Conservation (phyloP, 2,888 invertebrate species). For the Helicoverpa assulta region DNA sequence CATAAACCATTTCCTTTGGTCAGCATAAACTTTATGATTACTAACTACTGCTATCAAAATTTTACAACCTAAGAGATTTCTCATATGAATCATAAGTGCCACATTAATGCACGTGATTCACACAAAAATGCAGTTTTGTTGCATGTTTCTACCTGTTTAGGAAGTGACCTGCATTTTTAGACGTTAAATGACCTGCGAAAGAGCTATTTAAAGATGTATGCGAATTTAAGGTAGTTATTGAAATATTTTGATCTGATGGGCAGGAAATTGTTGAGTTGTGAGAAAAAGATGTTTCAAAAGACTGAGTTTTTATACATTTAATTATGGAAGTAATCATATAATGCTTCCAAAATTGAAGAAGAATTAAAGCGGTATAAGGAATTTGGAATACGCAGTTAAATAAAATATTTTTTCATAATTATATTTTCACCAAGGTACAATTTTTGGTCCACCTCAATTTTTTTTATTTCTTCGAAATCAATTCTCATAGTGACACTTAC, state of each 20-base stretch:
- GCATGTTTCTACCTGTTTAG: conserved; percentile 55
- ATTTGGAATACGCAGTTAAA: no score
- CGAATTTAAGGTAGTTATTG: conserved; percentile 26
- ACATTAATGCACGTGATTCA: conserved; percentile 67
- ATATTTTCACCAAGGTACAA: neutral
- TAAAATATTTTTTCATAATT: no score
- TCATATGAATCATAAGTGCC: conserved; percentile 68
- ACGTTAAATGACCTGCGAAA: conserved; percentile 40
- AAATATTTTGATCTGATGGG: conserved; percentile 23
- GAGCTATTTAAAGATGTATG: conserved; percentile 40
- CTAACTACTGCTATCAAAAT: conserved; percentile 43
- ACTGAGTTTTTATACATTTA: neutral
- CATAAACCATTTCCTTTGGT: conserved; percentile 38
- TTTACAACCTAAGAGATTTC: conserved; percentile 57
- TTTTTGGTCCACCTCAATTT: neutral
- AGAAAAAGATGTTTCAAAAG: neutral
- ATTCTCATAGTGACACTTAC: neutral
- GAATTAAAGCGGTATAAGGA: no score
- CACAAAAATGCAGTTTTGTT: conserved; percentile 71
- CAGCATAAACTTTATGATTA: conserved; percentile 45
- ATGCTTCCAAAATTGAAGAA: no score
- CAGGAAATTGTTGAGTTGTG: neutral
- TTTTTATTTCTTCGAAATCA: no score
- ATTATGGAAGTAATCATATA: neutral
- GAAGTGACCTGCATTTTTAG: conserved; percentile 59